These are phyloP conservation scores for Phylloscopus trochiloides DNA, from an alignment of 2,113 vertebrate genomes.

Conservation along the genomic window DNA sequence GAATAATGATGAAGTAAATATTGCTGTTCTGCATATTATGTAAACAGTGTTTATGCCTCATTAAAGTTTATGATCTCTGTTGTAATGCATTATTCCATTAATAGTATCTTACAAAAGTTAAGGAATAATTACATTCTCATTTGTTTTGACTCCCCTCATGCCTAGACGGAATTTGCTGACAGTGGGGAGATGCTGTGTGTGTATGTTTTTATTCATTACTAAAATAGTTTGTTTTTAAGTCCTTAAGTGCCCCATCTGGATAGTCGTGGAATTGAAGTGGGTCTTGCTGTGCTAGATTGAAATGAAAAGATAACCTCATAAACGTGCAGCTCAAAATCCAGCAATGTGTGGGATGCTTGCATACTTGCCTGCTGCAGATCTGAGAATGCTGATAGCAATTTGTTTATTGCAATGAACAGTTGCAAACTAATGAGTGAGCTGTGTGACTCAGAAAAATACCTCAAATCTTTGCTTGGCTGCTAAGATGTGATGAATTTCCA, in stretches of 20 bases:
- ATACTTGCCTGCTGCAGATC: background rate
- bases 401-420: background rate
- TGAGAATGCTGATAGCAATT: background rate
- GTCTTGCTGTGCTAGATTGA: background rate
- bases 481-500: background rate
- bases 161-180: background rate
- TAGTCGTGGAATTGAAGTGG: background rate
- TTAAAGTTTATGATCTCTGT: background rate
- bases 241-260: background rate
- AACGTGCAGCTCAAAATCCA: background rate
- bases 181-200: background rate
- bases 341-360: background rate
- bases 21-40: background rate
- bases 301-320: background rate
- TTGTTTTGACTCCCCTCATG: background rate
- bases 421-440: background rate
- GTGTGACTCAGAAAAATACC: background rate
- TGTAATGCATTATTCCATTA: background rate
- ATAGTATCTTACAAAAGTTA: background rate
- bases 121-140: background rate
- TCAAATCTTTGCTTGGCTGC: background rate
- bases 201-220: background rate
- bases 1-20: background rate
- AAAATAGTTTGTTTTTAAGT: conserved; percentile 3
- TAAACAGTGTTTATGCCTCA: background rate